Base-by-base conservation (phyloP, 2,888 invertebrate genomes). In the Tiliacea citrago region DNA sequence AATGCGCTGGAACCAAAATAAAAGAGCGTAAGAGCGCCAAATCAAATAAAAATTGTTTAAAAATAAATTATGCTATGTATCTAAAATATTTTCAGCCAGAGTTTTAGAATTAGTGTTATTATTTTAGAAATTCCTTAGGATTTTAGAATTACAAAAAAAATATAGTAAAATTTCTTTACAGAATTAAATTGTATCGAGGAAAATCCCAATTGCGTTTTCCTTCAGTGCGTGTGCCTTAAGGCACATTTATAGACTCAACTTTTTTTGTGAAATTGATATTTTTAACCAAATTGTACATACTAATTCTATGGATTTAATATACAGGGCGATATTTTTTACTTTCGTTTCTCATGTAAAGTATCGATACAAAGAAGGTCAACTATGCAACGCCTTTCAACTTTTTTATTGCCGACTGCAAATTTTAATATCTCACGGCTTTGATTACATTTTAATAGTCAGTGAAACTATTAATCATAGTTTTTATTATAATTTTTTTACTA, bases 401-500 rank as follows among this genome's bases (percentile, higher is more conserved):
- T 42, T 86, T 88, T 82, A 83, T 80, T 72, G 55, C 35, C 68
- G 68, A 73, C 81, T n/a, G 73, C 79, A 68, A 81, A 82, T 87
- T 85, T 85, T 83, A 61, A 78, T 76, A 70, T 83, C 85, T 77
- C 81, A 82, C 82, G 82, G 74, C 73, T 75, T 24, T 75, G 77
- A 88, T 83, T 71, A 75, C 69, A 68, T 85, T 86, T 83, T 84
- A 83, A 87, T 81, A 74, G 77, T 66, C 66, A 68, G 82, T 75
- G 87, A 82, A 84, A 79, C 73, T 79, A 78, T 86, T 57, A 68
- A 71, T 75, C 65, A 72, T 51, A 42, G 68, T 79, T 77, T 81
- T 84, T 86, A 68, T 66, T 2, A 16, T 53, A n/a, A 29, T 42
- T n/a, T 73, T 81, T 62, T 75, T 72, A 53, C 49, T 80, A 69